Base-by-base conservation (phyloP, 2,113 vertebrate species). In the Myrmecobius fasciatus region DNA sequence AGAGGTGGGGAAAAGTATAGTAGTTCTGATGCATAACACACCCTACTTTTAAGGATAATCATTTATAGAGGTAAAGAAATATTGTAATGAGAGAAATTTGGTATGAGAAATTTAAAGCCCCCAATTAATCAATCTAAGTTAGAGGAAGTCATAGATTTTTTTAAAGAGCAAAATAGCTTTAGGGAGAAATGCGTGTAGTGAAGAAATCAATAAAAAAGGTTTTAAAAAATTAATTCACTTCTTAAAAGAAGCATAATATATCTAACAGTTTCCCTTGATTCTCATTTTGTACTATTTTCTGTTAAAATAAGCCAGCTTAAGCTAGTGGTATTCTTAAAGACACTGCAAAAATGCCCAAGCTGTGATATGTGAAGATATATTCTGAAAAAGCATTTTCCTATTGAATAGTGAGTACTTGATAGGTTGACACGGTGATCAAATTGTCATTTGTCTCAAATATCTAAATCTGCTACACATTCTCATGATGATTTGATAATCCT, bases 11-110 rank as follows among this genome's bases (percentile, higher is more conserved):
- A 97, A 94, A 95, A 97, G 49, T 54, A 60, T 47, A 46, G 25
- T 14, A 11, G 49, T 91, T 93, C 53, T 24, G 92, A 89, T 36
- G 52, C 26, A 28, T 3, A 6, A 88, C 25, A 22, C 20, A 89
- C 26, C 60, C 92, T 94, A 94, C 94, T 89, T 97, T 95, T 96
- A 96, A 93, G 92, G 92, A 90, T 49, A 54, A 26, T 93, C 93
- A 89, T 90, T 95, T 91, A 54, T 4, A 91, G n/a, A 93, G 88
- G 51, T 93, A 26, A 93, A 95, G 88, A 36, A 90, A 97, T 95
- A 92, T 25, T 83, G 47, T 0, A 75, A 25, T 11, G 54, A 89
- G 53, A 92, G 94, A 91, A 92, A 94, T 51, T 93, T 56, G 9
- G 25, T 89, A 22, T 56, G 56, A 95, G 52, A 93, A 94, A 93